Evolutionary conservation across 2,113 vertebrate genomes (phyloP).

Genomic region (Pelecanus crispus): DNA sequence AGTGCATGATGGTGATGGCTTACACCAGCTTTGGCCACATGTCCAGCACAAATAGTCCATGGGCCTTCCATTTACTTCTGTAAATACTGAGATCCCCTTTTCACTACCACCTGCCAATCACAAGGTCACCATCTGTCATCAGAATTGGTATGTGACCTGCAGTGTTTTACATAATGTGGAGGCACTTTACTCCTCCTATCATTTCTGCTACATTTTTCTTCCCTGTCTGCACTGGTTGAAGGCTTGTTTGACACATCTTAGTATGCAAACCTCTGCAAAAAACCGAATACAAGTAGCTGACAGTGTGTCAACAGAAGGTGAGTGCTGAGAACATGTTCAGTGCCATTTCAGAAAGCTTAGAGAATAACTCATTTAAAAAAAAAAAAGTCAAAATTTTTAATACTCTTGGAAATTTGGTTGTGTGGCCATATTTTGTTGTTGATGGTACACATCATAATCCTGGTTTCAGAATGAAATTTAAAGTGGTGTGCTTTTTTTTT

Average conservation of each 20-base stretch:
- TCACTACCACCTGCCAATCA: background rate
- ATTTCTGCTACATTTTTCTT: background rate
- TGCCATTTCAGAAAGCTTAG: background rate
- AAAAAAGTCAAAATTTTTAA: background rate
- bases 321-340: background rate
- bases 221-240: background rate
- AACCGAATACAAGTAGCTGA: background rate
- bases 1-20: background rate
- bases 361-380: background rate
- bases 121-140: background rate
- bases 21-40: background rate
- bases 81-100: background rate
- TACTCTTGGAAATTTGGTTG: background rate
- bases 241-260: background rate
- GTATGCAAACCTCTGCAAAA: background rate
- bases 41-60: background rate
- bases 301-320: background rate
- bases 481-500: background rate
- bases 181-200: background rate
- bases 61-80: background rate
- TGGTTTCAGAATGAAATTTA: background rate
- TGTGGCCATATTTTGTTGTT: background rate
- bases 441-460: no score
- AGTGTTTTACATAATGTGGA: background rate
- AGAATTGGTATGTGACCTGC: background rate